phyloP scores from a whole-genome alignment of 92 coral and sea anemone genomes.

The Galaxea fascicularis region DNA sequence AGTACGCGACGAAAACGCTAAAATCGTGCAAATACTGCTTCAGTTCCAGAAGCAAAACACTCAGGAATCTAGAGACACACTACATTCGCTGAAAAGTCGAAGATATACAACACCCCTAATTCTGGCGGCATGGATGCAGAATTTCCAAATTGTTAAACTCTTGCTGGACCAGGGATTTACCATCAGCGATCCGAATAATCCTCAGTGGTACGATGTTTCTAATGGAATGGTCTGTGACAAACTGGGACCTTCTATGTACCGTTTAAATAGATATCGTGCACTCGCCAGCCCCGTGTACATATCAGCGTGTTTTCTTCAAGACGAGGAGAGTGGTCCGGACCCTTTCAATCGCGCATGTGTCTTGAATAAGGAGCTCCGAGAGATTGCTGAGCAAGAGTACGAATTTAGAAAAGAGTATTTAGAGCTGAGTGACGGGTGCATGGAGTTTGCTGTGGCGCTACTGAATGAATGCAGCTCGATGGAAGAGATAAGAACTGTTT shows the following conservation, averaged over 20 bases:
- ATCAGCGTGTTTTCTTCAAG: slow-evolving; percentile 55
- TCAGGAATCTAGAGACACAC: neutral
- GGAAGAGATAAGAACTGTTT: slow-evolving; percentile 76
- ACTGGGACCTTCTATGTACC: slow-evolving; percentile 70
- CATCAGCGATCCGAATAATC: slow-evolving; percentile 61
- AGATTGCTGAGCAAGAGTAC: slow-evolving; percentile 3
- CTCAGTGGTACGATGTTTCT: slow-evolving; percentile 21
- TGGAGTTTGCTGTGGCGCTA: slow-evolving; percentile 77
- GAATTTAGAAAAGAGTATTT: slow-evolving; percentile 69
- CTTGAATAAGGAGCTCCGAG: slow-evolving; percentile 40
- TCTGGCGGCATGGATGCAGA: slow-evolving; percentile 75
- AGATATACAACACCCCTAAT: slow-evolving; percentile 68
- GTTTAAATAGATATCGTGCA: slow-evolving; percentile 70
- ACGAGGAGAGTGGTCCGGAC: slow-evolving; percentile 31
- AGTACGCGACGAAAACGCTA: slow-evolving; percentile 55
- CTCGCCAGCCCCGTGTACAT: slow-evolving; percentile 79
- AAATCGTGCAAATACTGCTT: slow-evolving; percentile 64
- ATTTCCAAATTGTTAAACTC: slow-evolving; percentile 73
- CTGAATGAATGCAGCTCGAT: slow-evolving; percentile 84
- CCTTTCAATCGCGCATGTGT: slow-evolving; percentile 81
- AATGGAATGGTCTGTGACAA: slow-evolving; percentile 36
- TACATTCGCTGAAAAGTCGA: neutral
- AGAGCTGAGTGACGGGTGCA: slow-evolving; percentile 72
- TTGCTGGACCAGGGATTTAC: slow-evolving; percentile 58
- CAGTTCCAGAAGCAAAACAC: slow-evolving; percentile 30